These are phyloP conservation scores for Lithophane leautieri DNA, from an alignment of 2,888 invertebrate species.

Conservation along the genomic window DNA sequence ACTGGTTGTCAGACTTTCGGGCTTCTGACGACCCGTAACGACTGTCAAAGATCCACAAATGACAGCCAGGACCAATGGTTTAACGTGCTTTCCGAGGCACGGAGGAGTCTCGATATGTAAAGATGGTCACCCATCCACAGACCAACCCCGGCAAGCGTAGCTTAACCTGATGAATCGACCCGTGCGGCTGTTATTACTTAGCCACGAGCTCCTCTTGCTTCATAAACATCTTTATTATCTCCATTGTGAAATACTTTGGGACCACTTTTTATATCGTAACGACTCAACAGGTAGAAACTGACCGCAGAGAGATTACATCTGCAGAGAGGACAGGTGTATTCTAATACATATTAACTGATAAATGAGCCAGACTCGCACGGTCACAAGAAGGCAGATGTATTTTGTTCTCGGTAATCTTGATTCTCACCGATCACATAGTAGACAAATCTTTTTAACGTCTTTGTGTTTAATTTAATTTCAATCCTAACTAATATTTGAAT, in stretches of 20 bases:
- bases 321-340: conserved; percentile 46
- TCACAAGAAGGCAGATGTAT: conserved; percentile 23
- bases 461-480: background rate
- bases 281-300: conserved; percentile 44
- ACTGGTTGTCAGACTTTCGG: too few species aligned
- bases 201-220: background rate
- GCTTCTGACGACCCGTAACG: too few species aligned
- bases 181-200: too few species aligned
- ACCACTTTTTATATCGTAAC: conserved; percentile 2
- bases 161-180: too few species aligned
- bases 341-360: conserved; percentile 18
- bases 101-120: too few species aligned
- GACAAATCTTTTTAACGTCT: background rate
- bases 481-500: too few species aligned
- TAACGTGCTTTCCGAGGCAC: too few species aligned
- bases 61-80: too few species aligned
- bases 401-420: conserved; percentile 23
- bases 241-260: conserved; percentile 27
- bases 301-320: conserved; percentile 48
- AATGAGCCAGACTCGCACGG: conserved; percentile 16
- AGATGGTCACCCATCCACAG: too few species aligned
- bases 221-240: conserved; percentile 18
- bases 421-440: background rate
- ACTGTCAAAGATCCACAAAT: too few species aligned
- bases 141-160: too few species aligned